Evolutionary conservation across 2,888 invertebrate genomes (phyloP), one percentile per base, ranked within the genome.

Genomic region (Coleophora flavipennella): DNA sequence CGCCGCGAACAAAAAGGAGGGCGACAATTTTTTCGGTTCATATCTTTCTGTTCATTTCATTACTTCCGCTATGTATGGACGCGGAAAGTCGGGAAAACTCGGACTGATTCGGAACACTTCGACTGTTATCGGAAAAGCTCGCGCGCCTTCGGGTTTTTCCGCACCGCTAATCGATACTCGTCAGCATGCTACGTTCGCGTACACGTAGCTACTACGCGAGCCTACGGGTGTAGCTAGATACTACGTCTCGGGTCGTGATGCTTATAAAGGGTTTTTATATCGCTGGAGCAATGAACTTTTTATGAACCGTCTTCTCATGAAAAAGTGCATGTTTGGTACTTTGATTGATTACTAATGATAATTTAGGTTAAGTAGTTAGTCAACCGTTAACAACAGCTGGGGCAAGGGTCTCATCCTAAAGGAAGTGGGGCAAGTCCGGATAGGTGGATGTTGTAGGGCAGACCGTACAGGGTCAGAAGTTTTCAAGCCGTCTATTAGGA

Each of bases 1-100:
- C 61, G 67, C 69, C 67, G 69, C 62, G 67, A 73, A 72, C 74
- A 75, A 80, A 78, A 78, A 74, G 59, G 74, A 76, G 67, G 70
- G 69, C 77, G 79, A 74, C 77, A 73, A 74, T 81, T 83, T 81
- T 80, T 83, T 78, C 81, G 80, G 78, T 79, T 81, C 81, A 81
- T 79, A 81, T 80, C 73, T 73, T 72, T 78, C 70, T 73, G 71
- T 80, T 81, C 80, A 80, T 81, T 83, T 80, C 81, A 80, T 83
- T 84, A 78, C 78, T 80, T 81, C 81, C 81, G 80, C 74, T 71
- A 69, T 70, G 72, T 72, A 68, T 77, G 79, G 70, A 74, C 67
- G 66, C 51, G 51, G 59, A 46, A 20, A 48, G 46, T 71, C 67
- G 67, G 57, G 45, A n/a, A 42, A 46, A 46, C 41, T 70, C 74